A percentile compares a stretch with the other conserved stretches of the same genome.
Conservation (phyloP, 2,888 invertebrate genomes). For the Mesorhabditis belari region DNA sequence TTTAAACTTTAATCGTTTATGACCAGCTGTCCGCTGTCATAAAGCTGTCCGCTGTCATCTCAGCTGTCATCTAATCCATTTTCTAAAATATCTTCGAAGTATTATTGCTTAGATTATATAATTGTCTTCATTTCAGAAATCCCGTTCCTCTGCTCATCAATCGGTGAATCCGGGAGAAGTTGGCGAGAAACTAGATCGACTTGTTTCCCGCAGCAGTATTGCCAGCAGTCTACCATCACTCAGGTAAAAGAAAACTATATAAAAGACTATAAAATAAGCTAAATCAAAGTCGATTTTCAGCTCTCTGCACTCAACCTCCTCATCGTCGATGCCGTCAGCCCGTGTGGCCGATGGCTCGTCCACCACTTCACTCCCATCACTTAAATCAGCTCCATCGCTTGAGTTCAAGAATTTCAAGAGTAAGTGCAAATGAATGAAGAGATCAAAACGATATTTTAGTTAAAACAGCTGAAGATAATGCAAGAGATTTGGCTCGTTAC, state of each 20-base stretch:
- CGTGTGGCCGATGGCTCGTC: constrained; percentile 31
- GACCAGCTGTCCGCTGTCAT: too few relatives aligned
- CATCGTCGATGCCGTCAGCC: constrained; percentile 34
- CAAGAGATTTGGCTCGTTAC: constrained; percentile 47
- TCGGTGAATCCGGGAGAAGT: constrained; percentile 17
- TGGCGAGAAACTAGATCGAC: constrained; percentile 25
- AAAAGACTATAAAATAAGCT: too few relatives aligned
- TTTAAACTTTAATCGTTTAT: too few relatives aligned
- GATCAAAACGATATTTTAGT: constrained; percentile 10
- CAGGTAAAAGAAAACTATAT: constrained; percentile 8
- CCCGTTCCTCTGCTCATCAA: background rate
- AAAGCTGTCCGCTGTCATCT: too few relatives aligned
- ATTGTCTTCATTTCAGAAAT: too few relatives aligned
- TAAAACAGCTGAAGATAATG: constrained; percentile 26
- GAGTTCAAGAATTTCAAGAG: background rate
- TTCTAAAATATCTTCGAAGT: too few relatives aligned
- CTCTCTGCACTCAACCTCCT: constrained; percentile 28
- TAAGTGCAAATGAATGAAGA: background rate
- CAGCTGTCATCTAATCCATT: too few relatives aligned
- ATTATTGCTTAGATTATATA: too few relatives aligned
- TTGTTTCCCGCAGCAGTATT: constrained; percentile 23
- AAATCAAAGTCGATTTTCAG: constrained; percentile 7
- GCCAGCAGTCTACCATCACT: constrained; percentile 29
- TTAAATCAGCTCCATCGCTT: background rate
- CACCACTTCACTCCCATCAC: background rate